Base-by-base conservation (phyloP, 2,113 vertebrate species). In the Tragelaphus imberbis region DNA sequence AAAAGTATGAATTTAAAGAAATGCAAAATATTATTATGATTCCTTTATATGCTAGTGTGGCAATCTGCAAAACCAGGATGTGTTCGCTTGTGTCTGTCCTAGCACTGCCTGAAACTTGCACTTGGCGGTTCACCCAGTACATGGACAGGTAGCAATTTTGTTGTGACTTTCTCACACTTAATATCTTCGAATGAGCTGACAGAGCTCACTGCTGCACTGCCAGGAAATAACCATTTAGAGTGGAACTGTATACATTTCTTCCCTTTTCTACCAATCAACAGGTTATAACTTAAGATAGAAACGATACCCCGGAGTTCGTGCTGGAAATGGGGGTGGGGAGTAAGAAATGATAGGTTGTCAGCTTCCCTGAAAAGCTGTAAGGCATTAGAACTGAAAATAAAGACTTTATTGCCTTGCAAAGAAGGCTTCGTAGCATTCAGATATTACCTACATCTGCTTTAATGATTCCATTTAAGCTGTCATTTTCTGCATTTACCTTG, bases 391-490 rank as follows among this genome's bases (percentile, higher is more conserved):
- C 91, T 89, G 96, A 97, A 99, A 98, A 98, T 98, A 98, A 98
- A 98, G 98, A 98, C 40, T 40, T 97, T 98, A 96, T 98, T 98
- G 98, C 97, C 94, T 85, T 97, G 96, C 98, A 98, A 97, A 97
- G 95, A 93, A 98, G 97, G 81, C 96, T 98, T 98, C 96, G 98
- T 98, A 98, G 97, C 97, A 97, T 98, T 98, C 98, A 97, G 97
- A 97, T 98, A 98, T 98, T 98, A 98, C 98, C 98, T 98, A 97
- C 94, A 94, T 98, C 98, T 98, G 89, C 98, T 98, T 99, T 99
- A 99, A 99, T 99, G 98, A 98, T 98, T 98, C 98, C 98, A 98
- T 98, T 99, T 99, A 98, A 99, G 97, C 98, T 99, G 98, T 99
- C 98, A 99, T 99, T 98, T 99, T 98, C 98, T 97, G 97, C 98